Evolutionary conservation across 1,140 invertebrate genomes (phyloP).

Genomic region (Hypsibius dujardini): DNA sequence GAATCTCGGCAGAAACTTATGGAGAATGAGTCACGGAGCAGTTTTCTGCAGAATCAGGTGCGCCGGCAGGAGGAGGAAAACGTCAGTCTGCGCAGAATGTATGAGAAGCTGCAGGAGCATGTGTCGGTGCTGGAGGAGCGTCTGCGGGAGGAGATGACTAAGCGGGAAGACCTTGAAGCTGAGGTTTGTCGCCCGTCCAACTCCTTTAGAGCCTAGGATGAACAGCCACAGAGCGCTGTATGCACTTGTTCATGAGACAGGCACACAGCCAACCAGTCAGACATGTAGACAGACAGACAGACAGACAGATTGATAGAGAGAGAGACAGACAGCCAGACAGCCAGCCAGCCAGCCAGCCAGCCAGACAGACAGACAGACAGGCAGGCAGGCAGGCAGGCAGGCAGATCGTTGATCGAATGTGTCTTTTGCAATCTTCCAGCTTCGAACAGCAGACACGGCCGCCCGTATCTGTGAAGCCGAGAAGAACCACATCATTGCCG

Average conservation of each 20-base stretch:
- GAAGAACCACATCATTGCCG: constrained; percentile 76
- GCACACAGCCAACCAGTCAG: background rate
- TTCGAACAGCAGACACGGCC: constrained; percentile 86
- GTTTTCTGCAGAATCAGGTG: constrained; percentile 50
- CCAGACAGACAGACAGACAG: background rate
- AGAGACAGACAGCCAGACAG: background rate
- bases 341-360: background rate
- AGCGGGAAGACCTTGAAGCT: constrained; percentile 67
- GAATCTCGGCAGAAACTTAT: constrained; percentile 85
- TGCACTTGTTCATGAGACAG: constrained; percentile 15
- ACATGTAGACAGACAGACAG: background rate
- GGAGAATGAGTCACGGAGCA: constrained; percentile 77
- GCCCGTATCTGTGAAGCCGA: constrained; percentile 81
- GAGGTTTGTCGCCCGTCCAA: constrained; percentile 33
- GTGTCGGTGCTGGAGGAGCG: constrained; percentile 57
- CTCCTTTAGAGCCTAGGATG: constrained; percentile 18
- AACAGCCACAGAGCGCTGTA: too few species aligned
- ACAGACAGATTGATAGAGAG: background rate
- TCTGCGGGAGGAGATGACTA: constrained; percentile 65
- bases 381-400: background rate
- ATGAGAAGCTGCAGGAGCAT: constrained; percentile 49
- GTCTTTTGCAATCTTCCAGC: constrained; percentile 34
- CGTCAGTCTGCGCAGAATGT: constrained; percentile 53
- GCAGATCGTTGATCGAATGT: background rate
- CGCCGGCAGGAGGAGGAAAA: constrained; percentile 81